Percentiles rank a stretch among this genome's conserved stretches.
Evolutionary conservation across 1,140 invertebrate genomes (phyloP).

Genomic region (Calosoma granatense): DNA sequence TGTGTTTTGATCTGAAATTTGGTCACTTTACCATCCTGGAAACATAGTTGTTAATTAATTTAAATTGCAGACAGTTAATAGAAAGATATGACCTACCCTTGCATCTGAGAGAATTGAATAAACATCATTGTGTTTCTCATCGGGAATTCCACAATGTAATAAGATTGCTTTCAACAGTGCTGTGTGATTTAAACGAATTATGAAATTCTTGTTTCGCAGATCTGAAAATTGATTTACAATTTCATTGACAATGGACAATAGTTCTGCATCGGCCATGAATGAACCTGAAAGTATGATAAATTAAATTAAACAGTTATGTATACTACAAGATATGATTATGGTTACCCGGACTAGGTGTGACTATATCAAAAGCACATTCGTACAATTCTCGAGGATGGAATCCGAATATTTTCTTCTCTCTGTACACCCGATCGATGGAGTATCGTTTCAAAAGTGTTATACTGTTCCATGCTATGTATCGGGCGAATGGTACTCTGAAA

Average conservation of each 20-base stretch:
- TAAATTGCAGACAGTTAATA: conserved; percentile 11
- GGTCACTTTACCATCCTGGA: conserved; percentile 48
- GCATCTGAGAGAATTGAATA: conserved; percentile 51
- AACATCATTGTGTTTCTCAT: conserved; percentile 56
- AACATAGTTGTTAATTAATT: conserved; percentile 15
- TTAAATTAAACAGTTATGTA: conserved; percentile 1
- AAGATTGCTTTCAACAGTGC: conserved; percentile 68
- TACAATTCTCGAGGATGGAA: conserved; percentile 81
- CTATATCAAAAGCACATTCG: conserved; percentile 91
- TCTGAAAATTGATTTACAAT: conserved; percentile 61
- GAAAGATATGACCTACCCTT: conserved; percentile 39
- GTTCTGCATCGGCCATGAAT: conserved; percentile 73
- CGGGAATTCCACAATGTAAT: conserved; percentile 67
- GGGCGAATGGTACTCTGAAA: conserved; percentile 60
- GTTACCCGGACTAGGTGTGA: conserved; percentile 56
- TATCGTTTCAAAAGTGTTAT: conserved; percentile 74
- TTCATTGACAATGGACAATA: conserved; percentile 68
- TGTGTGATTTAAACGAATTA: conserved; percentile 75
- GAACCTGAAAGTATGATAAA: conserved; percentile 39
- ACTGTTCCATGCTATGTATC: conserved; percentile 72
- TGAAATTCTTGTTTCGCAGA: conserved; percentile 55
- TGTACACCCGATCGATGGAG: conserved; percentile 74
- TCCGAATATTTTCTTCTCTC: conserved; percentile 71
- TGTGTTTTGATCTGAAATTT: conserved; percentile 63
- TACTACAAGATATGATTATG: conserved; percentile 8